Percentiles rank a stretch among this genome's conserved stretches.
These are phyloP conservation scores for Metacarcinus magister DNA, from an alignment of 2,888 invertebrate species.

Conservation along the genomic window DNA sequence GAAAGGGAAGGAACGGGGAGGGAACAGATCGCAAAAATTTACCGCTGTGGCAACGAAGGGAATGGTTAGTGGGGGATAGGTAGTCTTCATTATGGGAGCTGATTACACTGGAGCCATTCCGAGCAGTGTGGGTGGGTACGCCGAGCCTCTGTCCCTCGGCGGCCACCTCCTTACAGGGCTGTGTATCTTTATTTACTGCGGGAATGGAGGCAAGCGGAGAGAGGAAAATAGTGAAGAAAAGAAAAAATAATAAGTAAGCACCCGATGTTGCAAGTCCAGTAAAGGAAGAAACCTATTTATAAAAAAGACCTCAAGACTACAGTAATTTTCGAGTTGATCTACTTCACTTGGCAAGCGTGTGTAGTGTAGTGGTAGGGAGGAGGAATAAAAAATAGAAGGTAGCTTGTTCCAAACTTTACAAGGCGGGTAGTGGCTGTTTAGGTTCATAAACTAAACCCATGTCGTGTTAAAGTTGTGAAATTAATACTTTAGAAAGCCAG, in stretches of 20 bases:
- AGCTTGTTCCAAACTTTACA: background rate
- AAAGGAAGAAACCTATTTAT: background rate
- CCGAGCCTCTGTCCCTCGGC: background rate
- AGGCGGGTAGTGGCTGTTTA: conserved; percentile 9
- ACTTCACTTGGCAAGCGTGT: background rate
- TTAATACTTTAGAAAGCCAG: too few species aligned
- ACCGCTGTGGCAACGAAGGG: background rate
- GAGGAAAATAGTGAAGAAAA: background rate
- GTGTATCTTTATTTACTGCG: background rate
- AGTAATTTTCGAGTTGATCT: background rate
- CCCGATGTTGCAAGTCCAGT: background rate
- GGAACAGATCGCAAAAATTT: background rate
- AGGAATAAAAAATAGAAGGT: background rate
- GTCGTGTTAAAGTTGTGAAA: background rate
- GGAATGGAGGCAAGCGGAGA: background rate
- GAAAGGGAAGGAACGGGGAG: background rate
- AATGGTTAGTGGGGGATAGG: background rate
- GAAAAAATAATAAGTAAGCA: background rate
- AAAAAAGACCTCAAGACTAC: background rate
- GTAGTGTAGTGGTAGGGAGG: background rate
- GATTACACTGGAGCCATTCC: background rate
- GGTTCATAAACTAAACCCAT: background rate
- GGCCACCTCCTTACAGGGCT: background rate
- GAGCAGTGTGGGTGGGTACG: background rate
- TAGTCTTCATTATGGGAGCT: background rate